These are phyloP conservation scores for Magallana ariakensis DNA, from an alignment of 1,140 invertebrate species.

Conservation along the genomic window DNA sequence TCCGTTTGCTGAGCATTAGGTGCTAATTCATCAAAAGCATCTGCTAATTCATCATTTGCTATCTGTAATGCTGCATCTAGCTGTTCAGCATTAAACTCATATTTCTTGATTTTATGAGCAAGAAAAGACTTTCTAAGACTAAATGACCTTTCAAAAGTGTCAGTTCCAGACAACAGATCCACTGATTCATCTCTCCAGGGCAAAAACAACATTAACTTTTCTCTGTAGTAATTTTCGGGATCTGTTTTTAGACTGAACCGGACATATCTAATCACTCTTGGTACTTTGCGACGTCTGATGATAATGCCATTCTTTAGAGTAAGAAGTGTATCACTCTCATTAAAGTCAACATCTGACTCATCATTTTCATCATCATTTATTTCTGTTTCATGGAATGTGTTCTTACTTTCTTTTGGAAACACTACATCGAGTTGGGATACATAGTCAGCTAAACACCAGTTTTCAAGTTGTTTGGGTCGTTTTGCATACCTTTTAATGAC, in stretches of 20 bases:
- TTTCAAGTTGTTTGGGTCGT: too few species aligned
- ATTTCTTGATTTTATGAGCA: not conserved
- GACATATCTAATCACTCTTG: too few species aligned
- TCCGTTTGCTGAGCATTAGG: conserved; percentile 24
- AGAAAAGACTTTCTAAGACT: not conserved
- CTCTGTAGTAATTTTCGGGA: too few species aligned
- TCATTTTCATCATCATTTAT: conserved; percentile 17
- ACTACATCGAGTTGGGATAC: not conserved
- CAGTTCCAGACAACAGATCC: too few species aligned
- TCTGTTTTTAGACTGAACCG: not conserved
- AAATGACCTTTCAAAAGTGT: not conserved
- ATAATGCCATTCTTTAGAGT: conserved; percentile 51
- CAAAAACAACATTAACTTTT: too few species aligned
- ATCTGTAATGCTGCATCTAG: not conserved
- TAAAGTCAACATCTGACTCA: not conserved
- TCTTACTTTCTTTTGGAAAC: conserved; percentile 7
- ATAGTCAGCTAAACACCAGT: too few species aligned
- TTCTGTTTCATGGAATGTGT: not conserved
- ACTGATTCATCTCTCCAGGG: too few species aligned
- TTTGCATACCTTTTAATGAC: not conserved
- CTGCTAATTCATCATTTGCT: not conserved
- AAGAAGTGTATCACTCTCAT: not conserved
- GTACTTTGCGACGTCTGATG: conserved; percentile 31
- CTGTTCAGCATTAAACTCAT: conserved; percentile 30
- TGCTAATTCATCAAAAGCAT: conserved; percentile 25